phyloP scores from a whole-genome alignment of 2,797 vertebrate species.

The Channa striata region DNA sequence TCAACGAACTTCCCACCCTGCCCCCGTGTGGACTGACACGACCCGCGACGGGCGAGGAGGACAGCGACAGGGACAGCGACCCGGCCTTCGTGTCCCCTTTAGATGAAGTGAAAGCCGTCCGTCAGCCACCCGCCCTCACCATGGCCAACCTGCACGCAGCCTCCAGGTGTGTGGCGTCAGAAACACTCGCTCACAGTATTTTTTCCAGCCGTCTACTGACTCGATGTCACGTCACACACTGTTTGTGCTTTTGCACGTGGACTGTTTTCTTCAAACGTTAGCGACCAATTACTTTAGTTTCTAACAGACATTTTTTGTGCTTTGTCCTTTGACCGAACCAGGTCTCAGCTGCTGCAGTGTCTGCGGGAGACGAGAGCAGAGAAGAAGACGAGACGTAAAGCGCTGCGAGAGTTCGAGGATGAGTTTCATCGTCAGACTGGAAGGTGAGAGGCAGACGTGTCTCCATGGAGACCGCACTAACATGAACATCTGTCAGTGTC shows the following conservation, averaged over 20 bases:
- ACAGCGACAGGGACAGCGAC: constrained; percentile 85
- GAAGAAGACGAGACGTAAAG: constrained; percentile 92
- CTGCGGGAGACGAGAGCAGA: constrained; percentile 92
- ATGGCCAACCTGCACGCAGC: constrained; percentile 94
- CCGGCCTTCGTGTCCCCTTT: constrained; percentile 86
- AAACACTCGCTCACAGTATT: too few relatives aligned
- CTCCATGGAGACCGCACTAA: background rate
- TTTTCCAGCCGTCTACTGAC: too few relatives aligned
- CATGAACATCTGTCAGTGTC: background rate
- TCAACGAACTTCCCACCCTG: constrained; percentile 70
- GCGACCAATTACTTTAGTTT: too few relatives aligned
- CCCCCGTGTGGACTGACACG: constrained; percentile 62
- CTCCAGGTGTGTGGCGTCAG: constrained; percentile 84
- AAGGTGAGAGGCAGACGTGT: constrained; percentile 82
- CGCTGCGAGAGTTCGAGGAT: constrained; percentile 93
- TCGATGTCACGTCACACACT: too few relatives aligned
- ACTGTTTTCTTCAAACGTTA: too few relatives aligned
- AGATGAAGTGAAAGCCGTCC: constrained; percentile 88
- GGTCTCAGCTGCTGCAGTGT: constrained; percentile 91
- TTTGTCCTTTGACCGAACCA: constrained; percentile 54
- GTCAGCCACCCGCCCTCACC: constrained; percentile 84
- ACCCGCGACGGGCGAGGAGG: constrained; percentile 80
- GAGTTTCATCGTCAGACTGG: constrained; percentile 93
- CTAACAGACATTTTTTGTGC: background rate
- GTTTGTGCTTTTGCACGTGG: too few relatives aligned